Evolutionary conservation across 2,797 vertebrate genomes (phyloP), one percentile per base, ranked within the genome.

Genomic region (Buceros bicornis): DNA sequence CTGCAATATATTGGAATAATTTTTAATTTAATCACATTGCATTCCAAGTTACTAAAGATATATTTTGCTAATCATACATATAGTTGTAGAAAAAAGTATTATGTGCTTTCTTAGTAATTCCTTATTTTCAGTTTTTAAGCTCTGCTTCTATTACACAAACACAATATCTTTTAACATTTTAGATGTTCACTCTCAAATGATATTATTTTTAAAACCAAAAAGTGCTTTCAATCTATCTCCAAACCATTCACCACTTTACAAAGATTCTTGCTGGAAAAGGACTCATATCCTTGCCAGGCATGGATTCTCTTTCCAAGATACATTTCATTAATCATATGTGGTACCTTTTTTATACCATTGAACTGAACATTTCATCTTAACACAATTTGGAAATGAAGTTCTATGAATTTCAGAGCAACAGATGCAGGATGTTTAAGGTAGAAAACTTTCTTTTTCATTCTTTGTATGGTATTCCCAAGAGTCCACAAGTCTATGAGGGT

Each of bases 261-360:
- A 71, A 91, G n/a, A 87, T 87, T 35, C 42, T 47, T 48, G 47
- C 53, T 93, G 31, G 65, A 89, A 96, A 92, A 29, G 2, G 11
- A 16, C 13, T 86, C 13, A 77, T 87, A 57, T 77, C 53, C 47
- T 93, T 92, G 8, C 18, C 65, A n/a, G 48, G 35, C 12, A 87
- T 31, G 12, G 71, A 37, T 83, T 54, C 6, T 50, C 15, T 88
- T 88, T 84, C 24, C 53, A 79, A 58, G 76, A 86, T 87, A 22
- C 13, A 31, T 94, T 95, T 89, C 95, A 82, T 95, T 96, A 94
- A 87, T 82, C 61, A 70, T 48, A 80, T 54, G 37, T 69, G 53
- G 73, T 93, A 43, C 26, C 53, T 16, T 72, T 35, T 45, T 24
- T 45, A 54, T 69, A 31, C 33, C 5, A 65, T 12, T 74, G 67